Evolutionary conservation across 2,888 invertebrate genomes (phyloP).

Genomic region (Lissocephala sabroskyi): DNA sequence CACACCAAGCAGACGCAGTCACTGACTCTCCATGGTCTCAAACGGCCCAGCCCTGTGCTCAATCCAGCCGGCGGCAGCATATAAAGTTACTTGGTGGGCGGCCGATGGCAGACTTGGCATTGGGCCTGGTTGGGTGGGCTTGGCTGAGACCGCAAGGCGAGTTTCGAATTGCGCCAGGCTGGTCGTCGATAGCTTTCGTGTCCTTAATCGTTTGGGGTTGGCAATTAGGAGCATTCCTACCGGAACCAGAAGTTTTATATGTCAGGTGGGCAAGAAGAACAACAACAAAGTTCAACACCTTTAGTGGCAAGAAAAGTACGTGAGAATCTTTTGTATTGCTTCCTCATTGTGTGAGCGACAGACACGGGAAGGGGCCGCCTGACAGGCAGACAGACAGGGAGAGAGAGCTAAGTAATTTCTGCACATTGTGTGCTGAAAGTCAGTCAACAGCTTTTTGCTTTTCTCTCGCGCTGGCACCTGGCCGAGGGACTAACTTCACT

Average conservation of each 20-base stretch:
- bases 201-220: too few species aligned
- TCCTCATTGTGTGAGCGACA: conserved; percentile 47
- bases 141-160: too few species aligned
- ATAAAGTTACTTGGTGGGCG: conserved; percentile 45
- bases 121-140: too few species aligned
- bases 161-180: too few species aligned
- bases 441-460: conserved; percentile 21
- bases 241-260: too few species aligned
- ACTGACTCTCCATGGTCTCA: neutral
- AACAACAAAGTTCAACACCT: conserved; percentile 44
- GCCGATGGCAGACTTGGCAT: too few species aligned
- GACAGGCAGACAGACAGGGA: too few species aligned
- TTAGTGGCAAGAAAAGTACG: conserved; percentile 57
- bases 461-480: conserved; percentile 34
- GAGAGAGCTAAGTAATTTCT: too few species aligned
- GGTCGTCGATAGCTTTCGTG: too few species aligned
- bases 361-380: conserved; percentile 10
- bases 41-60: conserved; percentile 36
- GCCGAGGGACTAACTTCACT: conserved; percentile 27
- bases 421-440: conserved; percentile 23
- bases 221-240: too few species aligned
- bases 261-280: too few species aligned
- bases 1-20: conserved; percentile 7
- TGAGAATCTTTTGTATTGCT: conserved; percentile 64
- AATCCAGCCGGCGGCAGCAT: conserved; percentile 16